Percentiles rank a stretch among this genome's conserved stretches.
Conservation (phyloP, 2,113 vertebrate genomes). For the Coryphaenoides rupestris region DNA sequence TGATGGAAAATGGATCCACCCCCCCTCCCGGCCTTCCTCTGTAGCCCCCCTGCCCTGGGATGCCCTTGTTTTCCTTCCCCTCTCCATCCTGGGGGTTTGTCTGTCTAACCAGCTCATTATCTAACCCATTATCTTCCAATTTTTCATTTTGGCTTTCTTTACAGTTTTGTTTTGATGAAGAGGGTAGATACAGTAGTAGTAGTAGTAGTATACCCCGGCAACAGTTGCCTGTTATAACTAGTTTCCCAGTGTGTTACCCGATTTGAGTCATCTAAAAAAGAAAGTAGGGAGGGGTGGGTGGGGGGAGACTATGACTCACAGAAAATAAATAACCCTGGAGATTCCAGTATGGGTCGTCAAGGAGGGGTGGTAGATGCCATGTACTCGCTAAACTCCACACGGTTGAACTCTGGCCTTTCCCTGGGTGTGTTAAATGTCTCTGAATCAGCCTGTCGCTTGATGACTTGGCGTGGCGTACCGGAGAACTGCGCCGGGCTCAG, state of each 20-base stretch:
- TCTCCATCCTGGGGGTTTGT: conserved; percentile 15
- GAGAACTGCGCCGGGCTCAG: background rate
- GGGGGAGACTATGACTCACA: conserved; percentile 16
- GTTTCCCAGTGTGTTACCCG: conserved; percentile 1
- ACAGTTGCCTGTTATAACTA: too few relatives aligned
- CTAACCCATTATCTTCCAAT: background rate
- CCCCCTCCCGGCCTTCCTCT: conserved; percentile 26
- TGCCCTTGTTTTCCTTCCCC: conserved; percentile 11
- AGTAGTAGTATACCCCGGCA: too few relatives aligned
- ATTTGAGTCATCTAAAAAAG: background rate
- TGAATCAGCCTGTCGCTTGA: background rate
- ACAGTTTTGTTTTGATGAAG: conserved; percentile 8
- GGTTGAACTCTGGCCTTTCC: conserved; percentile 12
- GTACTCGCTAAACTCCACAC: conserved; percentile 4
- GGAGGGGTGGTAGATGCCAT: background rate
- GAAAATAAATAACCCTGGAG: background rate
- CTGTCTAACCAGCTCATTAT: background rate
- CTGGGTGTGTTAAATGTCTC: conserved; percentile 22
- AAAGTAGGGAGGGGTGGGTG: background rate
- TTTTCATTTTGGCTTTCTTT: background rate
- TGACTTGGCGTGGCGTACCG: background rate
- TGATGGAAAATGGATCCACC: conserved; percentile 44
- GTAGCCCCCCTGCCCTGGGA: conserved; percentile 11
- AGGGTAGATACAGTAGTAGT: too few relatives aligned
- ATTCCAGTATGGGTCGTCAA: background rate